Percentiles rank a stretch among this genome's conserved stretches.
Evolutionary conservation across 2,797 vertebrate genomes (phyloP).

Genomic region (Enteromius thamalakanensis): DNA sequence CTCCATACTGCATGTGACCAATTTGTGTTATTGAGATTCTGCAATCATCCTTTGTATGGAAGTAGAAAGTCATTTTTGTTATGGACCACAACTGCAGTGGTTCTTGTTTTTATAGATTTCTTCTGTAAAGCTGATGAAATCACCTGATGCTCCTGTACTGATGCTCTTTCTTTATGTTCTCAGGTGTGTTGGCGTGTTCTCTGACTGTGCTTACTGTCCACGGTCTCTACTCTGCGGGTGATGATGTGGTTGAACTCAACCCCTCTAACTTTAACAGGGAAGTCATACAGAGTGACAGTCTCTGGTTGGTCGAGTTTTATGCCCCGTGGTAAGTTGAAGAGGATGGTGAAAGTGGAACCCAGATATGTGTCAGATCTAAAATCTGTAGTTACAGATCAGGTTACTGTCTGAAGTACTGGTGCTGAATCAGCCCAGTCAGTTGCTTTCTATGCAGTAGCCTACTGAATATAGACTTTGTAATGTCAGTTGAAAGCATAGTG

Average conservation of each 20-base stretch:
- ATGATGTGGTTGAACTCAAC: slow-evolving; percentile 91
- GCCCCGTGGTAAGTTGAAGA: slow-evolving; percentile 90
- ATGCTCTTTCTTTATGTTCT: neutral
- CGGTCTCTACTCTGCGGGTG: slow-evolving; percentile 85
- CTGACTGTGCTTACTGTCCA: slow-evolving; percentile 80
- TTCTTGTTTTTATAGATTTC: neutral
- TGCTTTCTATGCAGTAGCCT: neutral
- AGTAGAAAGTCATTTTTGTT: neutral
- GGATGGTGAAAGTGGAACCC: neutral
- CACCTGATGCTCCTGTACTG: neutral
- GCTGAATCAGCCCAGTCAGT: neutral
- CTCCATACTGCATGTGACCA: neutral
- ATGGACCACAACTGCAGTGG: neutral
- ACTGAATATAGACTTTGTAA: neutral
- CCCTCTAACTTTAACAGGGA: slow-evolving; percentile 92
- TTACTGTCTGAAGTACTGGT: slow-evolving; percentile 19
- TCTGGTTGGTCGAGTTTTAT: slow-evolving; percentile 98
- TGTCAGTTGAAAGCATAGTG: neutral
- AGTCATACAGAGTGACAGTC: slow-evolving; percentile 90
- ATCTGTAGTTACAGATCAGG: slow-evolving; percentile 4
- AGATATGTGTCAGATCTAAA: neutral
- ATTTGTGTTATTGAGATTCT: neutral
- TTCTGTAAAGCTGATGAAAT: neutral
- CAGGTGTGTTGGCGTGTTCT: slow-evolving; percentile 85
- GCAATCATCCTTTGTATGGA: neutral